A percentile compares a stretch with the other conserved stretches of the same genome.
These are phyloP conservation scores for Camponotus pennsylvanicus DNA, from an alignment of 1,140 invertebrate genomes.

Conservation along the genomic window DNA sequence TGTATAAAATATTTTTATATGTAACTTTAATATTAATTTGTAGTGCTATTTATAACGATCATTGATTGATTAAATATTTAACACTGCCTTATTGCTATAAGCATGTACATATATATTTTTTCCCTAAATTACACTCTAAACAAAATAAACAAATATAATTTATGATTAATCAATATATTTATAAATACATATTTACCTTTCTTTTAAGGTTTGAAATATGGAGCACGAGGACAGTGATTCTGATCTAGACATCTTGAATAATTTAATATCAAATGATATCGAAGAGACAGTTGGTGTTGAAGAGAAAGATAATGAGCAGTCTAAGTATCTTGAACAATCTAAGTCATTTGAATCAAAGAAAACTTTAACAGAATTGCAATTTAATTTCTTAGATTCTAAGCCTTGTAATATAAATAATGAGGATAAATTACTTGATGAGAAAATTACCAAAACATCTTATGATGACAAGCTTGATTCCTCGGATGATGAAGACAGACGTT, in stretches of 20 bases:
- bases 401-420: conserved; percentile 27
- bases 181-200: neutral
- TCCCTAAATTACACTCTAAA: neutral
- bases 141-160: neutral
- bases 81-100: neutral
- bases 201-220: conserved; percentile 68
- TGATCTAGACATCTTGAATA: conserved; percentile 79
- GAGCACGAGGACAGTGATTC: conserved; percentile 74
- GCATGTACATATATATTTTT: neutral
- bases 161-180: neutral
- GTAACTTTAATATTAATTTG: neutral
- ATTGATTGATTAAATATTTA: conserved; percentile 17
- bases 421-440: conserved; percentile 13
- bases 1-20: neutral
- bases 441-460: conserved; percentile 49
- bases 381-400: conserved; percentile 77
- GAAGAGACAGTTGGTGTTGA: neutral
- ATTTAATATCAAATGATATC: conserved; percentile 76
- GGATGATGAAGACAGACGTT: conserved; percentile 92
- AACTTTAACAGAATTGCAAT: conserved; percentile 76
- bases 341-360: conserved; percentile 24
- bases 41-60: conserved; percentile 1
- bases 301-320: neutral
- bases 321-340: conserved; percentile 3
- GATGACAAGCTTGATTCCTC: conserved; percentile 91